phyloP scores from a whole-genome alignment of 2,888 invertebrate species.

The Ceratothoa steindachneri region DNA sequence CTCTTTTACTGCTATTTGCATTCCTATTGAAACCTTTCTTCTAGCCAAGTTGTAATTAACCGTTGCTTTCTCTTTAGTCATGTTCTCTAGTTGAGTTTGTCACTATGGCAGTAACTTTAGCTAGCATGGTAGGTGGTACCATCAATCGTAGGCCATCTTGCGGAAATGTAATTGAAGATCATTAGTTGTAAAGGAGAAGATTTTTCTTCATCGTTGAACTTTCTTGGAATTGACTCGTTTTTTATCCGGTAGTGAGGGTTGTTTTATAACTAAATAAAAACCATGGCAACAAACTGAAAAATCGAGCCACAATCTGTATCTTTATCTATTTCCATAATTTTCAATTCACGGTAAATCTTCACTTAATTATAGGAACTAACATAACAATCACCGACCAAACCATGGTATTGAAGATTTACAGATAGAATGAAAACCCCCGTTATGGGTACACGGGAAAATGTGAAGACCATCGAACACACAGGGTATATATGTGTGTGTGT shows the following conservation, averaged over 20 bases:
- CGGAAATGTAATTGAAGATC: not conserved
- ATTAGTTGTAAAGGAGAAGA: too few relatives aligned
- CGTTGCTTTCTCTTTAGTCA: not conserved
- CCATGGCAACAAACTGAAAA: too few relatives aligned
- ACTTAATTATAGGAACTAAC: too few relatives aligned
- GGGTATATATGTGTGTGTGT: too few relatives aligned
- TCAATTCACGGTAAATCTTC: slow-evolving; percentile 10
- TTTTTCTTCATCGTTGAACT: too few relatives aligned
- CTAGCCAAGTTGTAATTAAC: not conserved
- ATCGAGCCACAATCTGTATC: too few relatives aligned
- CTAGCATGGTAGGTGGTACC: not conserved
- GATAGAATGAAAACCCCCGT: not conserved
- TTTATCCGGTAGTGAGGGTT: too few relatives aligned
- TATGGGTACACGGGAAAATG: not conserved
- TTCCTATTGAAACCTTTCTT: not conserved
- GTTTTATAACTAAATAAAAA: too few relatives aligned
- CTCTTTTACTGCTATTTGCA: not conserved
- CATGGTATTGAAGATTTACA: not conserved
- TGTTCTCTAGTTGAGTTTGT: not conserved
- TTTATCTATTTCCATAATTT: not conserved
- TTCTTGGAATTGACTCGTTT: too few relatives aligned
- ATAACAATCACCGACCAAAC: too few relatives aligned
- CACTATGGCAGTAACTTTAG: too few relatives aligned
- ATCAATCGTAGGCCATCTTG: not conserved
- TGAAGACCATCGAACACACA: too few relatives aligned